Percentiles rank a stretch among this genome's conserved stretches.
phyloP scores from a whole-genome alignment of 2,797 vertebrate genomes.

The Premnoplex brunnescens region DNA sequence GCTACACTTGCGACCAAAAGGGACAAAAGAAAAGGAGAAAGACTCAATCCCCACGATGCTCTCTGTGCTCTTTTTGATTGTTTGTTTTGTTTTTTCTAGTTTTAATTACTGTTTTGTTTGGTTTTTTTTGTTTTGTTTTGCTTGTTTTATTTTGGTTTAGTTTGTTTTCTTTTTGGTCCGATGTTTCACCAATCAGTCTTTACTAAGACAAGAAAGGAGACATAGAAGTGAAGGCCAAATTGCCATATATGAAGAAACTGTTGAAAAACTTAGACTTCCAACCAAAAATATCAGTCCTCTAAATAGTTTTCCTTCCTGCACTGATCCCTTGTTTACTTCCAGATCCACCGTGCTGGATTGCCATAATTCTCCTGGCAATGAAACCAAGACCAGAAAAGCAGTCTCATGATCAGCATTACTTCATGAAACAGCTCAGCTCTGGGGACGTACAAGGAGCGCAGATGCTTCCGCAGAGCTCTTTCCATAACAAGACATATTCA shows the following conservation, averaged over 20 bases:
- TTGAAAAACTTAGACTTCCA: not conserved
- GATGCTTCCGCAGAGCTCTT: not conserved
- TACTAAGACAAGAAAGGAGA: not conserved
- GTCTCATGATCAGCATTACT: not conserved
- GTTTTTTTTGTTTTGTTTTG: too few relatives aligned
- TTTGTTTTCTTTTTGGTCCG: not conserved
- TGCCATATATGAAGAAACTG: not conserved
- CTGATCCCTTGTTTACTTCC: not conserved
- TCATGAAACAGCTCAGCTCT: not conserved
- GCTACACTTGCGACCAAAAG: not conserved
- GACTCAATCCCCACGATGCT: not conserved
- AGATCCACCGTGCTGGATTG: not conserved
- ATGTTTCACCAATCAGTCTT: not conserved
- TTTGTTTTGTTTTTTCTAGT: not conserved
- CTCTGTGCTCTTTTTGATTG: not conserved
- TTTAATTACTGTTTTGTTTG: not conserved
- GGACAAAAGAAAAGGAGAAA: not conserved
- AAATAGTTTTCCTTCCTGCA: not conserved
- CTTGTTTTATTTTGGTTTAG: not conserved
- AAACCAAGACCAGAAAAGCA: not conserved
- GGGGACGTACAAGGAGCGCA: not conserved
- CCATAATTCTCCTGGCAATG: not conserved
- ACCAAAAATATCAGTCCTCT: not conserved
- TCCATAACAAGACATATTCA: not conserved
- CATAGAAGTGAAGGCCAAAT: not conserved